Percentiles rank a stretch among this genome's conserved stretches.
Evolutionary conservation across 2,113 vertebrate genomes (phyloP).

Genomic region (Mionectes macconnelli): DNA sequence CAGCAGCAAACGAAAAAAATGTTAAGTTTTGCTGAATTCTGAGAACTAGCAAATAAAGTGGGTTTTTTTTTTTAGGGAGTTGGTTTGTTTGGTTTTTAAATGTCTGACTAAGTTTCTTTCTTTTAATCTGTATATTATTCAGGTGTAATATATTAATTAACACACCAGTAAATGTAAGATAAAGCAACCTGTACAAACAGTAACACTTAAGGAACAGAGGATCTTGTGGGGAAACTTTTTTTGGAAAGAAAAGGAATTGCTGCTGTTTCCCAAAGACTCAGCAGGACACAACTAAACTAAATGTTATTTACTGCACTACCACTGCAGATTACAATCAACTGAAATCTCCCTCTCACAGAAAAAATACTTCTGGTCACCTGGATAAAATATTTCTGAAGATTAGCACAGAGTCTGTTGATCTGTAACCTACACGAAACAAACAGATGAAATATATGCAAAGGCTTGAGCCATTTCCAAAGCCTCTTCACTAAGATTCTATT

Average conservation of each 20-base stretch:
- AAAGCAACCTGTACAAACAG: not conserved
- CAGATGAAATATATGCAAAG: not conserved
- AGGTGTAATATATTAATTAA: not conserved
- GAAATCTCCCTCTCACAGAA: not conserved
- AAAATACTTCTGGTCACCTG: not conserved
- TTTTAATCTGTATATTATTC: not conserved
- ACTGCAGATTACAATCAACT: not conserved
- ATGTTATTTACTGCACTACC: not conserved
- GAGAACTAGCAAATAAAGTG: not conserved
- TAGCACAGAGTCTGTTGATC: not conserved
- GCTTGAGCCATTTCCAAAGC: not conserved
- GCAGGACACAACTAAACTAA: not conserved
- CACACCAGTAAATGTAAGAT: not conserved
- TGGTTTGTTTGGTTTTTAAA: not conserved
- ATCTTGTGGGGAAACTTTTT: not conserved
- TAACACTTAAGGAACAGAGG: not conserved
- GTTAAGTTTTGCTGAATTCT: not conserved
- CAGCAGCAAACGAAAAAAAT: not conserved
- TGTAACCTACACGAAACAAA: not conserved
- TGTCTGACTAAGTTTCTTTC: not conserved
- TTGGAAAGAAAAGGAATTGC: not conserved
- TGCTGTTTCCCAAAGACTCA: not conserved
- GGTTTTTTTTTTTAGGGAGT: not conserved
- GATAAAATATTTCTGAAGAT: not conserved
- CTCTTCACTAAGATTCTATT: not conserved